Evolutionary conservation across 2,888 invertebrate species (phyloP), one percentile per base, ranked within the genome.

Genomic region (Dendrolimus houi): DNA sequence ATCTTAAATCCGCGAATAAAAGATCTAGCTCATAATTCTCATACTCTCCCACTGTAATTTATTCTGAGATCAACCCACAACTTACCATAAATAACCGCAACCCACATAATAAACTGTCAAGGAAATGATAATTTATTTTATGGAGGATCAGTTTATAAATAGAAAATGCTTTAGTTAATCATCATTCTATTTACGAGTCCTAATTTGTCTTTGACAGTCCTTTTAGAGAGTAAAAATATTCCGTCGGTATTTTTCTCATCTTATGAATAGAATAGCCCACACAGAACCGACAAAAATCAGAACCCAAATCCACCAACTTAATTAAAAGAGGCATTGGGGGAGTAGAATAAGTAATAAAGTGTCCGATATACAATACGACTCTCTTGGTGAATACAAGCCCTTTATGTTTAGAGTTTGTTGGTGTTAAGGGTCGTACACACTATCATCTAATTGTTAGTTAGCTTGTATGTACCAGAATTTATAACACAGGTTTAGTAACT

Each of bases 311-410:
- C 41, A 54, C 41, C 54, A 58, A 14, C 17, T 54, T 54, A 53
- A 57, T 59, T 54, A 58, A 56, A 56, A 56, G 52, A 54, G 56
- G 56, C 56, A 47, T 53, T 52, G 14, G 13, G 54, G 47, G 54
- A 59, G 54, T 56, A 57, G 55, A 55, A 54, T 14, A 53, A 57
- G 42, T 57, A 13, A 14, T 53, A 52, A 58, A 56, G 52, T 54
- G 52, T 58, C n/a, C 42, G n/a, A n/a, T 41, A 58, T 58, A 55
- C 29, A 29, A 55, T 54, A 54, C 40, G 52, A 17, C 29, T 53
- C 52, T 55, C 53, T 53, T 29, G 29, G 29, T 52, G 41, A 54
- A 58, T 57, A 54, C 41, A 42, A 41, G 40, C 29, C 29, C 17
- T 10, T 54, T 54, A 40, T 54, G 14, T 57, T 57, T 52, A n/a